Percentiles rank a stretch among this genome's conserved stretches.
Conservation (phyloP, 2,888 invertebrate genomes). For the Drosophila austrosaltans region DNA sequence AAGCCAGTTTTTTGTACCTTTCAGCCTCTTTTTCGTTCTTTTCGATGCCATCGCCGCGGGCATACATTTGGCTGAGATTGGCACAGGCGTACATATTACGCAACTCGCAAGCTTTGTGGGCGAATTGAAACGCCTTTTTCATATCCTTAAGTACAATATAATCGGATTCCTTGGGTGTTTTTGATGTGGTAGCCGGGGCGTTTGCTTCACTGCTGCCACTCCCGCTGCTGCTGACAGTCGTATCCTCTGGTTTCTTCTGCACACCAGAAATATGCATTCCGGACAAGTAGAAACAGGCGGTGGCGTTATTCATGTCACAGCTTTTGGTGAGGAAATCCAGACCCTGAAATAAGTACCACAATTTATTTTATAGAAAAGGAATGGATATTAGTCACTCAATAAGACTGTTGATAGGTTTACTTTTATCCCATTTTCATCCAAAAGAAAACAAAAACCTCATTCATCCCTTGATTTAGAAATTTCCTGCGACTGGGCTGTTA, state of each 20-base stretch:
- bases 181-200: conserved; percentile 18
- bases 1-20: conserved; percentile 88
- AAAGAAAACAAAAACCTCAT: not conserved
- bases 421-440: not conserved
- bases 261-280: conserved; percentile 91
- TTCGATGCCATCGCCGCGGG: conserved; percentile 91
- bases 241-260: conserved; percentile 85
- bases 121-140: conserved; percentile 90
- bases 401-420: not conserved
- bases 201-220: not conserved
- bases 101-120: conserved; percentile 91
- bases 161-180: conserved; percentile 79
- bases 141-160: conserved; percentile 87
- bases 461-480: not conserved
- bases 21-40: conserved; percentile 89
- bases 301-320: conserved; percentile 86
- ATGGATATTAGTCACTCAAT: too few relatives aligned
- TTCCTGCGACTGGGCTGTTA: not conserved
- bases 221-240: not conserved
- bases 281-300: conserved; percentile 92
- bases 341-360: conserved; percentile 82
- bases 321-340: conserved; percentile 86
- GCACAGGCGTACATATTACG: conserved; percentile 95
- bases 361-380: not conserved
- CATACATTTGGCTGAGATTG: conserved; percentile 94